Evolutionary conservation across 2,797 vertebrate species (phyloP), one percentile per base, ranked within the genome.

Genomic region (Microchirus variegatus): DNA sequence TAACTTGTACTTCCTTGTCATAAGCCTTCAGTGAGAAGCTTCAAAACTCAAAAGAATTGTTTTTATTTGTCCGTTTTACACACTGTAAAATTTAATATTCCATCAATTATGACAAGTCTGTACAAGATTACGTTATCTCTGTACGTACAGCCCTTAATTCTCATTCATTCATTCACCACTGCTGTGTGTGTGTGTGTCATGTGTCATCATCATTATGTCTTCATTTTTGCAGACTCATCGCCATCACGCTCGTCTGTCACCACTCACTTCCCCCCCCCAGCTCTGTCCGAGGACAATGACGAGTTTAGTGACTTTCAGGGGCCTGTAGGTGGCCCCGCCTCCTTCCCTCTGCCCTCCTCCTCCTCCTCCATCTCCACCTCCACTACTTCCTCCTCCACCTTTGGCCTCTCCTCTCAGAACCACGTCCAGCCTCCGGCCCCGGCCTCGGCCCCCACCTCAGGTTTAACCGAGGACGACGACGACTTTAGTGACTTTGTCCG

Each of bases 261-360:
- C 94, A 92, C 92, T 94, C 92, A 82, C 93, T 93, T 93, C 91
- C 80, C 92, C 90, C 94, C 92, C 87, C 88, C 93, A 85, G 86
- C 94, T 93, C 92, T 96, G 88, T 91, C 93, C 11, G 93, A 94
- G 76, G 95, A 93, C 67, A 91, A 94, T 87, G 96, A 96, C 43
- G 96, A 96, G 78, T 98, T 99, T 96, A 98, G 95, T 95, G 97
- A 97, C 92, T 98, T 99, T 85, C 96, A 97, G 87, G 96, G 97
- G 68, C 94, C 96, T 14, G 70, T 94, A 89, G 94, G 95, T 63
- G 74, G 68, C 80, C 59, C 77, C 14, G 75, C 85, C 75, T 92
- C 92, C 82, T 90, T 93, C 83, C 87, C 89, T 88, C 49, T 48
- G 2, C 88, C 73, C 49, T 88, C 87, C 68, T 88, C 73, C 49